Evolutionary conservation across 2,797 vertebrate genomes (phyloP).

Genomic region (Sarcoramphus papa): DNA sequence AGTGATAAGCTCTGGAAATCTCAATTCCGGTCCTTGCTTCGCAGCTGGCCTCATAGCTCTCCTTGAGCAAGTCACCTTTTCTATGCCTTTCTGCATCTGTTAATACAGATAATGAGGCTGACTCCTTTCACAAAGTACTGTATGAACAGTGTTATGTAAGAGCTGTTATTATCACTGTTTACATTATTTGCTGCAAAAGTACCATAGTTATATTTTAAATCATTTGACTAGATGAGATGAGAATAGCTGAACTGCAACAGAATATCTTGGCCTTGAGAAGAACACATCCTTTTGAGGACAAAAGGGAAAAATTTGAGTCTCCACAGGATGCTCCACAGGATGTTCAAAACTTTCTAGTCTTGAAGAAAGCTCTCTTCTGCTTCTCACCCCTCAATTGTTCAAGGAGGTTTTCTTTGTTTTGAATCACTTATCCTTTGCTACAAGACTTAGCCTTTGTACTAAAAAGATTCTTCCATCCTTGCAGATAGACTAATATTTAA

Average conservation of each 20-base stretch:
- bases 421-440: not conserved
- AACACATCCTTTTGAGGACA: not conserved
- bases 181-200: not conserved
- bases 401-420: not conserved
- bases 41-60: not conserved
- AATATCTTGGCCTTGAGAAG: not conserved
- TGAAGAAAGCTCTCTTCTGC: not conserved
- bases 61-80: not conserved
- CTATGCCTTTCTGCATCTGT: not conserved
- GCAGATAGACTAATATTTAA: not conserved
- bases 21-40: not conserved
- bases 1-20: not conserved
- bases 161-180: not conserved
- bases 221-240: not conserved
- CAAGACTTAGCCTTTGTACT: not conserved
- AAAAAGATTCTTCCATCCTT: not conserved
- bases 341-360: not conserved
- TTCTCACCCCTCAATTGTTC: not conserved
- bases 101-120: not conserved
- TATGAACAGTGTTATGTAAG: not conserved
- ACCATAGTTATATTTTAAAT: not conserved
- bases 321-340: not conserved
- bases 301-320: not conserved
- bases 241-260: not conserved
- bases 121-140: not conserved